Evolutionary conservation across 2,797 vertebrate species (phyloP).

Genomic region (Cetoscarus ocellatus): DNA sequence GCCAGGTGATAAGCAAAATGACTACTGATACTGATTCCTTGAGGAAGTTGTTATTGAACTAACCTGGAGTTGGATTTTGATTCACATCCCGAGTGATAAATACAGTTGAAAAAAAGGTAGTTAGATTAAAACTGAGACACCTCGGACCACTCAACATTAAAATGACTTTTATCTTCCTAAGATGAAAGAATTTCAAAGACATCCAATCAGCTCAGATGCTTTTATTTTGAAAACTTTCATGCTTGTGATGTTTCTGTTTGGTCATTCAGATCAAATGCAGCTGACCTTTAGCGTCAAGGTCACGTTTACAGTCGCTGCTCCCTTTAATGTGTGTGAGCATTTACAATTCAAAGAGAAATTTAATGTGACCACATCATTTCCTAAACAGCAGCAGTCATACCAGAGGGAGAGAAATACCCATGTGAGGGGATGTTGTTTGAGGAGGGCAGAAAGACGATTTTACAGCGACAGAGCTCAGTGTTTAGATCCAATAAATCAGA

Average conservation of each 20-base stretch:
- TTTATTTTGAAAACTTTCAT: constrained; percentile 37
- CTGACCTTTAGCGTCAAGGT: constrained; percentile 11
- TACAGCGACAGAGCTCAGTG: constrained; percentile 57
- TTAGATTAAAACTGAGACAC: constrained; percentile 37
- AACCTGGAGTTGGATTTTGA: too few relatives aligned
- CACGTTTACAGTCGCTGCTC: constrained; percentile 26
- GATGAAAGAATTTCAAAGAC: constrained; percentile 55
- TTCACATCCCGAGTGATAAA: too few relatives aligned
- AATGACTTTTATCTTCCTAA: constrained; percentile 33
- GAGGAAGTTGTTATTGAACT: too few relatives aligned
- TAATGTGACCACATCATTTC: constrained; percentile 41
- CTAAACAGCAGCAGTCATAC: constrained; percentile 34
- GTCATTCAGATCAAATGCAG: not conserved
- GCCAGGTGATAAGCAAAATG: too few relatives aligned
- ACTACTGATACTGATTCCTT: too few relatives aligned
- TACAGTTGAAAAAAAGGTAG: not conserved
- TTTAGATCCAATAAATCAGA: constrained; percentile 57
- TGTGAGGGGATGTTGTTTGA: constrained; percentile 37
- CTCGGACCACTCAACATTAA: constrained; percentile 46
- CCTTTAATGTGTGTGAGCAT: constrained; percentile 13
- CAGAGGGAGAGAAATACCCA: constrained; percentile 33
- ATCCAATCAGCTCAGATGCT: constrained; percentile 60
- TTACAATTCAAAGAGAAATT: constrained; percentile 19
- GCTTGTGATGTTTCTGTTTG: too few relatives aligned
- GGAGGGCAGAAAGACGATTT: constrained; percentile 50